These are phyloP conservation scores for Vulpes ferrilata DNA, from an alignment of 2,113 vertebrate genomes.

Conservation along the genomic window DNA sequence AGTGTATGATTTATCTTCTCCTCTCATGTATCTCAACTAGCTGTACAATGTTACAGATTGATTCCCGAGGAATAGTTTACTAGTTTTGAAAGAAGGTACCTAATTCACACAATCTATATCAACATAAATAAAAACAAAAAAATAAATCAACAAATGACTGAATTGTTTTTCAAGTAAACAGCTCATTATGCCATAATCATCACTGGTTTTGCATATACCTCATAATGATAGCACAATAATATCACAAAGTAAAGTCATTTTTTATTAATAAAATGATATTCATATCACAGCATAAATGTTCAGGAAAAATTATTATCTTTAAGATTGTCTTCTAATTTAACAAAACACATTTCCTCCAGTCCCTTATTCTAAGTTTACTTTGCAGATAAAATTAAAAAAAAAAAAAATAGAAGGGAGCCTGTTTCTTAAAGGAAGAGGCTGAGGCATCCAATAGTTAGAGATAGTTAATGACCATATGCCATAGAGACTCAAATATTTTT, in stretches of 20 bases:
- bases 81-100: neutral
- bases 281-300: neutral
- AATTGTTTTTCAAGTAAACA: neutral
- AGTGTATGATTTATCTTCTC: neutral
- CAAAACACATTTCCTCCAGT: neutral
- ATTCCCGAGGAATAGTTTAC: neutral
- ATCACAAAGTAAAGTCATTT: neutral
- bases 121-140: neutral
- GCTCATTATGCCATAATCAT: neutral
- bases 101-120: neutral
- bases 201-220: neutral
- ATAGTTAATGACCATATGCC: neutral
- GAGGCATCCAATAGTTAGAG: neutral
- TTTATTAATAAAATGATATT: neutral
- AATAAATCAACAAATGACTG: neutral
- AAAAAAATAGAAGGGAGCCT: neutral
- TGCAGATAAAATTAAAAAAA: neutral
- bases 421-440: neutral
- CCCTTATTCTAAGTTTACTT: conserved; percentile 11
- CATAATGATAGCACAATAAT: neutral
- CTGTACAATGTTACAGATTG: neutral
- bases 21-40: neutral
- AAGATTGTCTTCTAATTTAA: neutral
- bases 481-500: neutral
- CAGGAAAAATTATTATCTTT: neutral